Percentiles rank a stretch among this genome's conserved stretches.
phyloP scores from a whole-genome alignment of 2,113 vertebrate genomes.

The Eudyptes chrysolophus region DNA sequence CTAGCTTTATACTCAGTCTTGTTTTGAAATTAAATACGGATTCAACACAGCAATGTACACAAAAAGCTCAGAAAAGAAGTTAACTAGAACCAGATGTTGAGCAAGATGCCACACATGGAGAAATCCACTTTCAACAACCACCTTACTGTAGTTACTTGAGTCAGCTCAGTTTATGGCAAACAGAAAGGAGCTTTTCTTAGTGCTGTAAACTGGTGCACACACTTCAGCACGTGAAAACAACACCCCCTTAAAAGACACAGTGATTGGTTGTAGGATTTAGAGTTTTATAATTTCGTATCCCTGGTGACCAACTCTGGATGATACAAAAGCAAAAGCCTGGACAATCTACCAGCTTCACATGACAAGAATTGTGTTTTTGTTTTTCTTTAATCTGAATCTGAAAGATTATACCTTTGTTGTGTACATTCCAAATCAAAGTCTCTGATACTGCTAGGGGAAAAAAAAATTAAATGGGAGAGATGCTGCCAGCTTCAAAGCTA shows the following conservation, averaged over 20 bases:
- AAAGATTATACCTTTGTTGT: conserved; percentile 17
- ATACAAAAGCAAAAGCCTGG: conserved; percentile 47
- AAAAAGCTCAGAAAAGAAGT: conserved; percentile 18
- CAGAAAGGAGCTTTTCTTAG: conserved; percentile 72
- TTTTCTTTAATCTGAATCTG: conserved; percentile 36
- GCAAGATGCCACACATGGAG: conserved; percentile 64
- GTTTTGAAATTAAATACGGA: conserved; percentile 51
- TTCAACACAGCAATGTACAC: neutral
- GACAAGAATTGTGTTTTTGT: neutral
- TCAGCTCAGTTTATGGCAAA: conserved; percentile 70
- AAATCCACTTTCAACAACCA: conserved; percentile 69
- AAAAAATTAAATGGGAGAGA: neutral
- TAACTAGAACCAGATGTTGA: conserved; percentile 78
- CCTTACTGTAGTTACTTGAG: conserved; percentile 74
- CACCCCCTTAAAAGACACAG: conserved; percentile 37
- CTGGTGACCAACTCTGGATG: conserved; percentile 44
- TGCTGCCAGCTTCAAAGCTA: conserved; percentile 7
- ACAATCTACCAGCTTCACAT: neutral
- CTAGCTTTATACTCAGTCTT: neutral
- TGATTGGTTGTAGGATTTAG: conserved; percentile 56
- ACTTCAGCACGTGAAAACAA: conserved; percentile 59
- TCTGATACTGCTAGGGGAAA: neutral
- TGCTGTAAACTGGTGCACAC: conserved; percentile 48
- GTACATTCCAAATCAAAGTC: conserved; percentile 16
- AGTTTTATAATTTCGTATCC: conserved; percentile 57